Conservation (phyloP, 2,113 vertebrate genomes). For the Etheostoma cragini region DNA sequence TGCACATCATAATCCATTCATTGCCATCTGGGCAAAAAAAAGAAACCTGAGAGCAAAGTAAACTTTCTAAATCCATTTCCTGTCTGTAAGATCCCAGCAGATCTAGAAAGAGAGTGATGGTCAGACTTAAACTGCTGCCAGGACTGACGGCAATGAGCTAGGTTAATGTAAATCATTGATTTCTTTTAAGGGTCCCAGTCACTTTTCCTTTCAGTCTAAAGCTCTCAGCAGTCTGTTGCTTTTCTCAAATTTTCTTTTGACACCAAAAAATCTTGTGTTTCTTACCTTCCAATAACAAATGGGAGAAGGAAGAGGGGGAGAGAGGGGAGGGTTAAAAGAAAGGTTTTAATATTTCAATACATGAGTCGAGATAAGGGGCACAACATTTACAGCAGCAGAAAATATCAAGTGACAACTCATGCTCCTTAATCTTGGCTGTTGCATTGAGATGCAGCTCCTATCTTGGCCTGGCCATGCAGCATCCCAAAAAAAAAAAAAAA, state of each 20-base stretch:
- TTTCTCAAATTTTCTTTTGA: constrained; percentile 45
- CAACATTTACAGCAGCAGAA: constrained; percentile 69
- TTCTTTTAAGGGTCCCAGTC: constrained; percentile 75
- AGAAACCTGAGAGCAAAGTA: constrained; percentile 78
- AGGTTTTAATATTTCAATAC: constrained; percentile 68
- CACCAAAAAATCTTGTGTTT: constrained; percentile 65
- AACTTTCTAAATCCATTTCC: constrained; percentile 80
- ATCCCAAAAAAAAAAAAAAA: constrained; percentile 58
- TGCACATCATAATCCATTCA: constrained; percentile 72
- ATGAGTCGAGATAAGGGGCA: constrained; percentile 59
- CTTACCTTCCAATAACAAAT: constrained; percentile 85
- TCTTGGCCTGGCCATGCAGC: constrained; percentile 79
- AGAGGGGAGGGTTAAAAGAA: constrained; percentile 59
- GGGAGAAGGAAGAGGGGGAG: constrained; percentile 40
- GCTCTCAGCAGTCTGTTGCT: constrained; percentile 55
- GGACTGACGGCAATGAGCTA: constrained; percentile 65
- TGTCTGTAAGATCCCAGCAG: constrained; percentile 71
- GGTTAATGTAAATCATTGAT: constrained; percentile 84
- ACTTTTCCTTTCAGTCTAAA: constrained; percentile 66
- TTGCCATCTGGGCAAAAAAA: constrained; percentile 66
- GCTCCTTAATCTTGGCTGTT: constrained; percentile 69
- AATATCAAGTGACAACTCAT: constrained; percentile 74
- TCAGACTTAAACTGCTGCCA: constrained; percentile 68
- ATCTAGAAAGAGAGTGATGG: constrained; percentile 69
- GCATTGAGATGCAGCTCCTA: constrained; percentile 54